These are phyloP conservation scores for Panthera tigris DNA, from an alignment of 2,113 vertebrate genomes.

Conservation along the genomic window DNA sequence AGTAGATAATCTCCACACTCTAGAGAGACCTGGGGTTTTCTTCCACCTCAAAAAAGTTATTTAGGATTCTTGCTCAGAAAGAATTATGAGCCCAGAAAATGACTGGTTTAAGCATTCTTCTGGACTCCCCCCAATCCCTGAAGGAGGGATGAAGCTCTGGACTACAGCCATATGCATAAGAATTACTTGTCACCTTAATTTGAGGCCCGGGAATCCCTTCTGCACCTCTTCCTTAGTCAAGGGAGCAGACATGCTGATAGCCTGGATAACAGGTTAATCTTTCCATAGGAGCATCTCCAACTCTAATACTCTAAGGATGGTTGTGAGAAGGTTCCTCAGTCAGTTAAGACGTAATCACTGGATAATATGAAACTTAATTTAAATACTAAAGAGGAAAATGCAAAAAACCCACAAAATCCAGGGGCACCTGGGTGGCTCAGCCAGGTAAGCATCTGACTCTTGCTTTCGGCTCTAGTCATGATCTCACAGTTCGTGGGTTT, in stretches of 20 bases:
- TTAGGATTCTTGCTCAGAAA: neutral
- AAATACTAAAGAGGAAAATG: neutral
- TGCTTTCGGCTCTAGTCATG: too few species aligned
- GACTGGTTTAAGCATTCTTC: neutral
- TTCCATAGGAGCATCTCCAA: neutral
- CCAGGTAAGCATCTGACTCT: too few species aligned
- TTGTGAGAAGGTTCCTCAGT: neutral
- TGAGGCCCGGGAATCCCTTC: neutral
- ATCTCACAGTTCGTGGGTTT: too few species aligned
- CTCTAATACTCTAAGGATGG: neutral
- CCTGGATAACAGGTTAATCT: neutral
- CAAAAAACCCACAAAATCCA: neutral
- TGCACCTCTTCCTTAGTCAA: neutral
- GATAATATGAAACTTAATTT: neutral
- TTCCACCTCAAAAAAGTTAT: neutral
- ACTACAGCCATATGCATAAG: neutral
- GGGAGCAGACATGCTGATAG: neutral
- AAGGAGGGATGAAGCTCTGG: neutral
- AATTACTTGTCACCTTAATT: neutral
- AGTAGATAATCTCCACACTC: too few species aligned
- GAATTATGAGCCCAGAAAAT: neutral
- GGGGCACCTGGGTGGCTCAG: too few species aligned
- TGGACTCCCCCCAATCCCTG: fast-evolving
- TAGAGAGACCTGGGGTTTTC: neutral
- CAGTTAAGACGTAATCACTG: neutral